Evolutionary conservation across 2,888 invertebrate genomes (phyloP), one percentile per base, ranked within the genome.

Genomic region (Synanthedon andrenaeformis): DNA sequence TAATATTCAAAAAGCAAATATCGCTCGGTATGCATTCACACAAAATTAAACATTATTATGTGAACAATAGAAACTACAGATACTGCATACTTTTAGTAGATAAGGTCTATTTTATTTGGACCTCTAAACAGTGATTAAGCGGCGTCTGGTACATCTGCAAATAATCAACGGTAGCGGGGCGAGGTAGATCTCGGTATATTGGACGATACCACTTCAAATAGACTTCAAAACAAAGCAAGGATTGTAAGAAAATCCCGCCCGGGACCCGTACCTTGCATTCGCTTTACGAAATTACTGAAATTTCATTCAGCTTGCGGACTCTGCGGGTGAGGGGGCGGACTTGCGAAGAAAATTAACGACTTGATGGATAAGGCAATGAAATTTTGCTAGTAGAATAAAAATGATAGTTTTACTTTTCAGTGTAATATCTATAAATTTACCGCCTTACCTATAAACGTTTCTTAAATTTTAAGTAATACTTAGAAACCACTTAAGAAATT

Each of bases 221-320:
- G 76, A 79, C 72, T 76, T 72, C 69, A 73, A 80, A 83, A 83
- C 83, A 83, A 84, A 84, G 82, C 80, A 70, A 65, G 81, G 81
- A 79, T 81, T 76, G 81, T 77, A 85, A 83, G 83, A 79, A 82
- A 79, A 85, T 82, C 84, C 84, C 79, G 69, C 73, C 61, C 69
- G 75, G 77, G 80, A 73, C 71, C 70, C 74, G 77, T 80, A 82
- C 80, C 86, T 83, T 83, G 85, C 82, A 81, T 84, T 86, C 82
- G 83, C 82, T 85, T 81, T 80, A 81, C 82, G 73, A 83, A 85
- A 86, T 86, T 85, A 85, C 84, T 82, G 81, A 79, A 85, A 84
- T 83, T 84, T 86, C 84, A 80, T 85, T 84, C 84, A 76, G 81
- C 78, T 78, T 82, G 79, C 74, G 79, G 82, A 79, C 78, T 76